phyloP scores from a whole-genome alignment of 2,888 invertebrate species.

The Cosmia pyralina region DNA sequence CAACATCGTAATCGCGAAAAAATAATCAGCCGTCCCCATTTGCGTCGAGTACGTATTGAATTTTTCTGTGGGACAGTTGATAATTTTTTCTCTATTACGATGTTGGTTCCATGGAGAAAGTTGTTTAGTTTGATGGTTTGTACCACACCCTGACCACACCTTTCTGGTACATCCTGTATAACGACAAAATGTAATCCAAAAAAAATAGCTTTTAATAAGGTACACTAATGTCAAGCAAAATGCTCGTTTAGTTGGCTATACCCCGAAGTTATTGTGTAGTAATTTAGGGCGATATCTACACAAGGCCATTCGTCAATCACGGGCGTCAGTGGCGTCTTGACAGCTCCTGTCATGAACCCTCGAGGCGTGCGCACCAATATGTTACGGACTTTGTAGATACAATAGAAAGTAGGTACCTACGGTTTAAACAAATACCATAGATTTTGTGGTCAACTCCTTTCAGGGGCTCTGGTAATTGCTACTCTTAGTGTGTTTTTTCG shows the following conservation, averaged over 20 bases:
- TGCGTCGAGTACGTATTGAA: too few species aligned
- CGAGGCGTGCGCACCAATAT: constrained; percentile 72
- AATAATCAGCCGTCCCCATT: too few species aligned
- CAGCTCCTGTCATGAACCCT: constrained; percentile 68
- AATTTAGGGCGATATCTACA: constrained; percentile 55
- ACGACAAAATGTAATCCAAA: not conserved
- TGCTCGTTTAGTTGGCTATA: not conserved
- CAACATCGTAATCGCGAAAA: too few species aligned
- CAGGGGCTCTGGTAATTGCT: not conserved
- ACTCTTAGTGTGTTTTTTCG: too few species aligned
- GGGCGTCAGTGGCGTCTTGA: constrained; percentile 64
- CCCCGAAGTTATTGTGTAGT: constrained; percentile 30
- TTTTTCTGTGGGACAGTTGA: too few species aligned
- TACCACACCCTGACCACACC: too few species aligned
- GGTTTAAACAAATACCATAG: not conserved
- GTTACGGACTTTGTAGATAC: constrained; percentile 60
- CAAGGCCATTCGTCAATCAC: constrained; percentile 73
- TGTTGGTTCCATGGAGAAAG: too few species aligned
- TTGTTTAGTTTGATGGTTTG: too few species aligned
- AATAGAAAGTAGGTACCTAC: constrained; percentile 2
- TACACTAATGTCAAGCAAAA: not conserved
- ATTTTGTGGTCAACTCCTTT: not conserved
- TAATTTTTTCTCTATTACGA: too few species aligned
- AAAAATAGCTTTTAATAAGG: too few species aligned
- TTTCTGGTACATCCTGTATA: too few species aligned